Percentiles rank a stretch among this genome's conserved stretches.
Conservation (phyloP, 2,888 invertebrate genomes). For the Drosophila birchii region DNA sequence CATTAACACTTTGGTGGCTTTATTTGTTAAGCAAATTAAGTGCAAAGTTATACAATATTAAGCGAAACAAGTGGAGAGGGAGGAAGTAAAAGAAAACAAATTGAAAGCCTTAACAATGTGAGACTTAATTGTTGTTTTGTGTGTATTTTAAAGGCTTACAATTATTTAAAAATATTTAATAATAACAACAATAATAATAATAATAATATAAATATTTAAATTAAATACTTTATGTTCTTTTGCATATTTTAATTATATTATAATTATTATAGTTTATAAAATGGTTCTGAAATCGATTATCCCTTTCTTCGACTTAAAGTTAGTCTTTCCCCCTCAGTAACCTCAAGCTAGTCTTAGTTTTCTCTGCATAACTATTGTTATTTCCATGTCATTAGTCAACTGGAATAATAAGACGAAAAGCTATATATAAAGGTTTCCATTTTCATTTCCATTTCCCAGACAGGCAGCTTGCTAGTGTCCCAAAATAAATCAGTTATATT, state of each 20-base stretch:
- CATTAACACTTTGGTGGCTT: conserved; percentile 31
- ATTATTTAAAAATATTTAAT: neutral
- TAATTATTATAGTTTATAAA: neutral
- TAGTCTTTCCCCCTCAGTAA: neutral
- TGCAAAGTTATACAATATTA: conserved; percentile 17
- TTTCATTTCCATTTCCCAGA: conserved; percentile 10
- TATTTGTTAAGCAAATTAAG: conserved; percentile 15
- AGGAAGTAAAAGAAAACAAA: neutral
- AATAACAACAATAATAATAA: no score
- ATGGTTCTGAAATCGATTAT: neutral
- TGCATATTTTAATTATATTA: neutral
- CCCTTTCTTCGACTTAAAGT: neutral
- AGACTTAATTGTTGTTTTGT: neutral
- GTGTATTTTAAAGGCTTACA: neutral
- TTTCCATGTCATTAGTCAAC: conserved; percentile 3
- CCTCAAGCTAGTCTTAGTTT: neutral
- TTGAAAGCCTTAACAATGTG: neutral
- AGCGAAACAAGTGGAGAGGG: neutral
- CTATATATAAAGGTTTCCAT: neutral
- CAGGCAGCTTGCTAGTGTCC: neutral
- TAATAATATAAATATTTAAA: no score
- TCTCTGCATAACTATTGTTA: neutral
- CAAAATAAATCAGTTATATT: conserved; percentile 42
- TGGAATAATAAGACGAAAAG: neutral
- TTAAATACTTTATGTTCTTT: neutral